phyloP scores from a whole-genome alignment of 2,888 invertebrate genomes.

The Leucania comma region DNA sequence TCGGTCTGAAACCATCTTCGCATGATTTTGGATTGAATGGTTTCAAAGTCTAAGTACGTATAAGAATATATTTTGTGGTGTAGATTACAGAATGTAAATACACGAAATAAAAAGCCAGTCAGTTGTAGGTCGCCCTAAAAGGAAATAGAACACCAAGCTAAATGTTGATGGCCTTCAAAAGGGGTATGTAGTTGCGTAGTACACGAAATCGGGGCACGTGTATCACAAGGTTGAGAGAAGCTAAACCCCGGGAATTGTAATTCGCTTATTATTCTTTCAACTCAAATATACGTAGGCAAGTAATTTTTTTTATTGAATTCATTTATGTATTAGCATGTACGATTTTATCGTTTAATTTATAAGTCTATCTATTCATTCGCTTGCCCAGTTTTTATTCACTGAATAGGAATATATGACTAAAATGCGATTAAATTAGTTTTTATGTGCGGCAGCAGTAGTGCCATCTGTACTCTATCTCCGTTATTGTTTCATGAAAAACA shows the following conservation, averaged over 20 bases:
- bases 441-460: neutral
- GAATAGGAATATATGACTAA: neutral
- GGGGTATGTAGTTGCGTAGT: constrained; percentile 5
- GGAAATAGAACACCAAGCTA: neutral
- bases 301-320: neutral
- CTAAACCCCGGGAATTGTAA: neutral
- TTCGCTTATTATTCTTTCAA: neutral
- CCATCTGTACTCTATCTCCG: constrained; percentile 32
- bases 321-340: neutral
- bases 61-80: no score
- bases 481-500: constrained; percentile 18
- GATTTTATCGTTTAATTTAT: constrained; percentile 4
- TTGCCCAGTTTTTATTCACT: neutral
- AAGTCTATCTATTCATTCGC: neutral
- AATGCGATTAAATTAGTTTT: neutral
- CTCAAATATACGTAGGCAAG: neutral
- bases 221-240: constrained; percentile 6
- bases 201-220: constrained; percentile 1
- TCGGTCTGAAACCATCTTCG: no score
- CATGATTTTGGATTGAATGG: no score
- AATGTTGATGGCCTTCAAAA: constrained; percentile 5
- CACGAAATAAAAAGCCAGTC: neutral
- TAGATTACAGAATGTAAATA: neutral
- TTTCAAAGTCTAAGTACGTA: no score
- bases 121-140: neutral